Evolutionary conservation across 2,797 vertebrate species (phyloP).

Genomic region (Sebastes trivittatus): DNA sequence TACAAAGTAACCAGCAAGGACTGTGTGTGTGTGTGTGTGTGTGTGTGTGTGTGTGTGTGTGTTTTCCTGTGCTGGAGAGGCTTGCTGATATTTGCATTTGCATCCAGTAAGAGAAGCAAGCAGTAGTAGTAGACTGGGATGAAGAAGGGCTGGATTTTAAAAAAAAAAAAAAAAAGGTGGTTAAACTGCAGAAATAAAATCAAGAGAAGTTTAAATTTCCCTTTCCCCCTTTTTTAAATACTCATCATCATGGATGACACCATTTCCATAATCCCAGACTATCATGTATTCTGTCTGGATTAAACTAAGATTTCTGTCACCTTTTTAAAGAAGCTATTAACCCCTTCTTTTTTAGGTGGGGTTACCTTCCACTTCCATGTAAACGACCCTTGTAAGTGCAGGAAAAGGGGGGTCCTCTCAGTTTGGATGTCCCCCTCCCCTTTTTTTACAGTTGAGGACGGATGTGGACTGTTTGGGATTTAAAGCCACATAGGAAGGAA

Average conservation of each 20-base stretch:
- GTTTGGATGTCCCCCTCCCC: conserved; percentile 21
- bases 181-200: not conserved
- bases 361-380: conserved; percentile 12
- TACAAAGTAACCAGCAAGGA: conserved; percentile 52
- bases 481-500: conserved; percentile 77
- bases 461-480: conserved; percentile 79
- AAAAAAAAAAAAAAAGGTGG: not conserved
- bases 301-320: not conserved
- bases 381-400: conserved; percentile 25
- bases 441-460: conserved; percentile 55
- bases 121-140: not conserved
- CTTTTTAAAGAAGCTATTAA: not conserved
- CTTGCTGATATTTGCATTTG: conserved; percentile 27
- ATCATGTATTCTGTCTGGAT: not conserved
- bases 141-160: not conserved
- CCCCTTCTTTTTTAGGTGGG: not conserved
- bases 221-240: not conserved
- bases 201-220: not conserved
- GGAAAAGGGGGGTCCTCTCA: conserved; percentile 26
- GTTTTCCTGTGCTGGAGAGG: conserved; percentile 16
- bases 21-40: not conserved
- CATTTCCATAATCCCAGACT: not conserved
- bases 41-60: not conserved
- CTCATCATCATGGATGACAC: not conserved
- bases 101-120: conserved; percentile 2